phyloP scores from a whole-genome alignment of 1,140 invertebrate species.

The Drosophila erecta region DNA sequence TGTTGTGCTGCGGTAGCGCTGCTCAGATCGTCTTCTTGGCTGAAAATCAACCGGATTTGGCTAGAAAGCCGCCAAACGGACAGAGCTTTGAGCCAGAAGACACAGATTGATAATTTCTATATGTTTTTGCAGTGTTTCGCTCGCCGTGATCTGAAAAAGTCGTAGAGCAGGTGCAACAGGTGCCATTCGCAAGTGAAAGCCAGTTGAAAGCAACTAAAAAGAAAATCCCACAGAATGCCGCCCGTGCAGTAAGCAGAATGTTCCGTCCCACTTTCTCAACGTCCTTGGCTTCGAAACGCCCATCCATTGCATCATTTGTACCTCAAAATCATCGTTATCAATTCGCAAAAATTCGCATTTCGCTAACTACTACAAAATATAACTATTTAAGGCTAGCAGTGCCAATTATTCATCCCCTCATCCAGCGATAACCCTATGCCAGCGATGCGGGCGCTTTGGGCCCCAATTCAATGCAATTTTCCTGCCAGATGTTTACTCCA shows the following conservation, averaged over 20 bases:
- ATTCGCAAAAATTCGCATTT: conserved; percentile 2
- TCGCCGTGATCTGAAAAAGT: conserved; percentile 51
- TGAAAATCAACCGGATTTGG: conserved; percentile 53
- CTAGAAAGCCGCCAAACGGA: conserved; percentile 16
- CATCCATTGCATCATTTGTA: conserved; percentile 54
- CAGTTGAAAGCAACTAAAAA: conserved; percentile 23
- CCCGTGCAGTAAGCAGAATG: conserved; percentile 72
- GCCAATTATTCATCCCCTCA: conserved; percentile 23
- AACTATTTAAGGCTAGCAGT: conserved; percentile 22
- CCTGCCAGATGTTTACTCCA: conserved; percentile 69
- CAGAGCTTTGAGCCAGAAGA: conserved; percentile 18
- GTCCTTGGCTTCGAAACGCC: conserved; percentile 27
- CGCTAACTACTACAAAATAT: background rate
- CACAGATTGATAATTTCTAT: conserved; percentile 49
- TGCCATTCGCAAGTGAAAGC: conserved; percentile 71
- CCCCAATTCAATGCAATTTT: conserved; percentile 58
- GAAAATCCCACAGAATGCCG: conserved; percentile 54
- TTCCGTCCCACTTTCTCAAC: conserved; percentile 29
- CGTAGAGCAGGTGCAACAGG: conserved; percentile 53
- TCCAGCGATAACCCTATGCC: conserved; percentile 1
- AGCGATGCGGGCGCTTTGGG: conserved; percentile 3
- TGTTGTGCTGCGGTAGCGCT: conserved; percentile 34
- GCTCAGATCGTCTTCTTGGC: background rate
- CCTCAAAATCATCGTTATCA: conserved; percentile 2
- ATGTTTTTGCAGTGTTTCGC: conserved; percentile 63